Evolutionary conservation across 1,140 invertebrate species (phyloP).

Genomic region (Drosophila pseudoobscura): DNA sequence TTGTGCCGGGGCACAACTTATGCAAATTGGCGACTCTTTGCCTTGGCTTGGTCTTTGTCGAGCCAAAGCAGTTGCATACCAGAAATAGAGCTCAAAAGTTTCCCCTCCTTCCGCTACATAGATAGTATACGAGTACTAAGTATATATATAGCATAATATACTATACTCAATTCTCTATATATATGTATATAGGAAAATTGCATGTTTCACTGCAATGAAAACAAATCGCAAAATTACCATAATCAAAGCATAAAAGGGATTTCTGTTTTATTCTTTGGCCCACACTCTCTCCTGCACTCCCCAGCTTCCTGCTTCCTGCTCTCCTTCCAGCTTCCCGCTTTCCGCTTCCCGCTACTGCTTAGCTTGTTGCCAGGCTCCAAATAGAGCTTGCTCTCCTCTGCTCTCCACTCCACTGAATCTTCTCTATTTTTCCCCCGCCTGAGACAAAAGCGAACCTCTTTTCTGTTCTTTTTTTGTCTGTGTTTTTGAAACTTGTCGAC

Average conservation of each 20-base stretch:
- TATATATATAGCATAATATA: no score
- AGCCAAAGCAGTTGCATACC: constrained; percentile 52
- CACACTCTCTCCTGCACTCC: constrained; percentile 1
- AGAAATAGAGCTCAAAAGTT: constrained; percentile 45
- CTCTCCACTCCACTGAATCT: no score
- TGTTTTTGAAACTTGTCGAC: constrained; percentile 49
- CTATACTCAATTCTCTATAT: constrained; percentile 26
- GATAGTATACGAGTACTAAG: no score
- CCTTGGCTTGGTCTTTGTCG: constrained; percentile 49
- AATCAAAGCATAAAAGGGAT: constrained; percentile 72
- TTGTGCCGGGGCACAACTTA: constrained; percentile 50
- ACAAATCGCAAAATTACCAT: constrained; percentile 75
- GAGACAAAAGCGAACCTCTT: constrained; percentile 38
- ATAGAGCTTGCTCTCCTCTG: no score
- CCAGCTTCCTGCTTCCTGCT: constrained; percentile 9
- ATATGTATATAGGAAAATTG: constrained; percentile 62
- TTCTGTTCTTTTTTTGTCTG: constrained; percentile 13
- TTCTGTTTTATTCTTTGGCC: constrained; percentile 35
- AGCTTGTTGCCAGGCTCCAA: constrained; percentile 7
- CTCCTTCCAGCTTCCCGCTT: no score
- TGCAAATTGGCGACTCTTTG: constrained; percentile 44
- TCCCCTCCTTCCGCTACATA: constrained; percentile 12
- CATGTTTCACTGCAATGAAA: constrained; percentile 72
- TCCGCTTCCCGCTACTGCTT: background rate
- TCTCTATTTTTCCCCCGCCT: constrained; percentile 5